A percentile compares a stretch with the other conserved stretches of the same genome.
phyloP scores from a whole-genome alignment of 2,797 vertebrate genomes.

The Chelon labrosus region DNA sequence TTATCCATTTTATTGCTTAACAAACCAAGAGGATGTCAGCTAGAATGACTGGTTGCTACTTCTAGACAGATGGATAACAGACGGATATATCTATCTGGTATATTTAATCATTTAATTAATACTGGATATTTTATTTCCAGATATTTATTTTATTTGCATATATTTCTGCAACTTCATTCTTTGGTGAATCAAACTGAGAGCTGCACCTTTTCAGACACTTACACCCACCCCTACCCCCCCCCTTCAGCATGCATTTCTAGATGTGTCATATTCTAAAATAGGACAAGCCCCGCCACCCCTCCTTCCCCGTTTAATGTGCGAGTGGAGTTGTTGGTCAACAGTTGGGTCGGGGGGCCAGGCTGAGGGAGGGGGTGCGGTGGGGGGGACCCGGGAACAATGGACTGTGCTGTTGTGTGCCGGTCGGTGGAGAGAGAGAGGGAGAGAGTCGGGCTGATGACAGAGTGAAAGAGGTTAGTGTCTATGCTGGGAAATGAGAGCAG shows the following conservation, averaged over 20 bases:
- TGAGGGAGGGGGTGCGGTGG: slow-evolving; percentile 71
- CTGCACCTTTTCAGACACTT: slow-evolving; percentile 1
- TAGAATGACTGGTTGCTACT: too few relatives aligned
- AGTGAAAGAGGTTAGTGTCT: slow-evolving; percentile 83
- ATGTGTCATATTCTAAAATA: slow-evolving; percentile 73
- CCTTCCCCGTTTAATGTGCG: slow-evolving; percentile 65
- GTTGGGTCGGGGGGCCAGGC: slow-evolving; percentile 86
- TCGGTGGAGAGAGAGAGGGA: slow-evolving; percentile 63
- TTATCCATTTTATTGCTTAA: too few relatives aligned
- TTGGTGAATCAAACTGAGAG: neutral
- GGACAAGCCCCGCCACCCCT: slow-evolving; percentile 44
- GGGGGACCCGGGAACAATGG: slow-evolving; percentile 68
- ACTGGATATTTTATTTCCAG: neutral
- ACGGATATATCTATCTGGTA: too few relatives aligned
- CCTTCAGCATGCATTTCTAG: slow-evolving; percentile 33
- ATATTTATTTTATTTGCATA: neutral
- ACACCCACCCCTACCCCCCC: neutral
- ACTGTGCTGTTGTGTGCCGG: slow-evolving; percentile 74
- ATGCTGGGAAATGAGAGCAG: slow-evolving; percentile 81
- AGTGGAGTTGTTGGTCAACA: slow-evolving; percentile 83
- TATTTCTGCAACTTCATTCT: too few relatives aligned
- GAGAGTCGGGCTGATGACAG: slow-evolving; percentile 77
- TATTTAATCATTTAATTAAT: too few relatives aligned
- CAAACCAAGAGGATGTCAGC: too few relatives aligned
- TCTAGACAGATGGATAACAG: too few relatives aligned